Evolutionary conservation across 2,888 invertebrate genomes (phyloP), one percentile per base, ranked within the genome.

Genomic region (Carcina quercana): DNA sequence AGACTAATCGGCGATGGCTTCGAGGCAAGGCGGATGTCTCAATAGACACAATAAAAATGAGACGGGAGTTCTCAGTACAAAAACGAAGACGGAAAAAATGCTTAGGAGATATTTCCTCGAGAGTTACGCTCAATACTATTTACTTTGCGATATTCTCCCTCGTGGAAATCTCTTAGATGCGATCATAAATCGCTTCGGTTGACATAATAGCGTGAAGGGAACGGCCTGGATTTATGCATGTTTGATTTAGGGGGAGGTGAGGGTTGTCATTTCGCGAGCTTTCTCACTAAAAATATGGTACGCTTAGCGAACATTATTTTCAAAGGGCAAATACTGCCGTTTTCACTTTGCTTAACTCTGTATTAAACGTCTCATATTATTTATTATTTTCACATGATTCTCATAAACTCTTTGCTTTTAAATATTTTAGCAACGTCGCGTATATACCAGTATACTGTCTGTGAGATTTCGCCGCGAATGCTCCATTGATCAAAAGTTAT

Each of bases 181-280:
- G 66, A 72, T 74, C 78, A 76, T 80, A 82, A 80, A 80, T 79
- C 76, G 75, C 68, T 73, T 72, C 65, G 64, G 69, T 70, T 79
- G 78, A 78, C 78, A 73, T 79, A 78, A 80, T 76, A 73, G 76
- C 74, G 71, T 68, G 67, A 75, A 75, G 73, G 73, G 71, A 70
- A 68, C 57, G 66, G 66, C 59, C 59, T 68, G 70, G 76, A 79
- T 79, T 78, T 79, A 78, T 78, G 70, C 72, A 69, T 67, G 72
- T 78, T 74, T 75, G 79, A 80, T 79, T 76, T 76, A 73, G 61
- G 62, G 58, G 60, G 58, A 63, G 65, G 65, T 65, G 56, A 60
- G 60, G 53, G 60, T 61, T 67, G 65, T 64, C 66, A 62, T 68
- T 63, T 61, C 51, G 53, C 50, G 50, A 50, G 50, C 53, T 46